Evolutionary conservation across 92 coral and sea anemone genomes (phyloP), one percentile per base, ranked within the genome.

Genomic region (Actinostola sp.): DNA sequence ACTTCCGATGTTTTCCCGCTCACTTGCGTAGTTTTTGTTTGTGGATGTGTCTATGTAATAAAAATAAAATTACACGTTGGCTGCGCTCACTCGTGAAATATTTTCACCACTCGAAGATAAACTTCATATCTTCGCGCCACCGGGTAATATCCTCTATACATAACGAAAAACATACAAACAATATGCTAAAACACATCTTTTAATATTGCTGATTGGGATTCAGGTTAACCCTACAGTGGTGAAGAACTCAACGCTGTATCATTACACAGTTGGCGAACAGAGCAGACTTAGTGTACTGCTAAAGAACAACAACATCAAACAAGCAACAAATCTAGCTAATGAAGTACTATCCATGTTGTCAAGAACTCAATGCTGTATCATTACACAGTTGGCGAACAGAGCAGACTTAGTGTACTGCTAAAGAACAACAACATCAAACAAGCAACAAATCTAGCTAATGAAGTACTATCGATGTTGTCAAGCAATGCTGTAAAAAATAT

Each of bases 391-490:
- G 92, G 97, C 16, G 81, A 80, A 41, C 53, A 67, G 5, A 90
- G 97, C 55, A 83, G 83, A 25, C 79, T 90, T 3, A 82, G 88
- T 43, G 70, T 75, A 27, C 74, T 90, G 5, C 50, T 90, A 10
- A 57, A 76, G 46, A 75, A 65, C 53, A 60, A 86, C 32, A 66
- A 89, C 57, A 86, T 89, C 43, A 87, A 90, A 54, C 76, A 61
- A 20, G 97, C 97, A 20, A 88, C 88, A 34, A 88, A 85, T n/a
- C 85, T 90, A 11, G 97, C 97, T 8, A 90, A 71, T 28, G 79
- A 88, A 11, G 85, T 90, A 14, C 79, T 90, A 0, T 87, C 97
- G 0, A 82, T 90, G 69, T 72, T 90, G 64, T 87, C 92, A 8
- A 72, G 64, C 14, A 70, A 82, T 44, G 17, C 86, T 34, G 84